Base-by-base conservation (phyloP, 2,888 invertebrate species). In the Drosophila yooni region DNA sequence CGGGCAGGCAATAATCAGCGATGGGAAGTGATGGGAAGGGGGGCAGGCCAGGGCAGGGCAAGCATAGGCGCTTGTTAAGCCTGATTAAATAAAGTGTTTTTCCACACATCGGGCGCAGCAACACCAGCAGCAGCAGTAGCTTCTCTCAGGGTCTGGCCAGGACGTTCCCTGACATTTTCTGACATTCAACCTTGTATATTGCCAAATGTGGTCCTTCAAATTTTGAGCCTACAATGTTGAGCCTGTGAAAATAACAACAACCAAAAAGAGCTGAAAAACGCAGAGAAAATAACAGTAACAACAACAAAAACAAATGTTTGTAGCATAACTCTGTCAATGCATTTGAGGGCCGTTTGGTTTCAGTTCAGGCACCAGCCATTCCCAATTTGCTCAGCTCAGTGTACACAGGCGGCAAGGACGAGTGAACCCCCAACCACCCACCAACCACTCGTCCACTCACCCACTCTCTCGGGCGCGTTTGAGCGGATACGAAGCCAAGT, bases 261-360 rank as follows among this genome's bases (percentile, higher is more conserved):
- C 51, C 52, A 51, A 53, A 61, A 52, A 63, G 52, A 43, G 61
- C 64, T 56, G 40, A 36, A 57, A 60, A 69, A 63, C n/a, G 57
- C 6, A 74, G 57, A 64, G 66, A 57, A 56, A 54, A 58, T 27
- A 38, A 18, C 36, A 43, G 21, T 13, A 34, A 18, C 38, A 38
- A 38, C 21, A 33, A 21, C 27, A 56, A 38, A 68, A 74, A 67
- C 62, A 70, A 70, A 57, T 54, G 60, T 53, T 53, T 69, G 72
- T 79, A 87, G 82, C 81, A 90, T 82, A 89, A 79, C 82, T 90
- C 86, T 81, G 90, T 75, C 89, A 89, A 79, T 88, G 88, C 89
- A 87, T 82, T 88, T 90, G 89, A 74, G 90, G 90, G 90, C 86
- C 88, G 74, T 73, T 82, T 76, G 70, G 75, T 65, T 80, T 74